Evolutionary conservation across 2,797 vertebrate genomes (phyloP).

Genomic region (Eulemur mongoz): DNA sequence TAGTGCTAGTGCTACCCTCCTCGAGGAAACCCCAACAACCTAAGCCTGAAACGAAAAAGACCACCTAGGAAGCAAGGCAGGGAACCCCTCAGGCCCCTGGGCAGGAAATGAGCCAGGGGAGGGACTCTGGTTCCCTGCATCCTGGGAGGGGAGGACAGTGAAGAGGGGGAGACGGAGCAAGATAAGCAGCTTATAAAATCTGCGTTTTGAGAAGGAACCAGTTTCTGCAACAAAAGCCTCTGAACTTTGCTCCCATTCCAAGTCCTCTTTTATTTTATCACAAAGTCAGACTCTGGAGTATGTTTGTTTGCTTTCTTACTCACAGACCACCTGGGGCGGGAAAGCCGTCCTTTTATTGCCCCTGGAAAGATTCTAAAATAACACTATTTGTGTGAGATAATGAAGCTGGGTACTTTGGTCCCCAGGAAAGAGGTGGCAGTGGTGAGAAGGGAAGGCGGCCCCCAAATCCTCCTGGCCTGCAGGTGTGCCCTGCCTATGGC

Average conservation of each 20-base stretch:
- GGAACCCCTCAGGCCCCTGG: neutral
- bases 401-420: neutral
- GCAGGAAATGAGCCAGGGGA: neutral
- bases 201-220: slow-evolving; percentile 36
- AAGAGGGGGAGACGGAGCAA: neutral
- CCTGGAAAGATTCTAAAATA: neutral
- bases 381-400: neutral
- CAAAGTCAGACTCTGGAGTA: neutral
- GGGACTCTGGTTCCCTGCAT: neutral
- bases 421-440: neutral
- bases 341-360: neutral
- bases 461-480: neutral
- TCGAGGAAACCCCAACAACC: slow-evolving; percentile 49
- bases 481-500: neutral
- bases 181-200: slow-evolving; percentile 13
- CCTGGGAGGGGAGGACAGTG: neutral
- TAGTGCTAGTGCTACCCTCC: slow-evolving; percentile 74
- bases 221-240: slow-evolving; percentile 40
- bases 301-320: slow-evolving; percentile 34
- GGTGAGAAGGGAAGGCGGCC: neutral
- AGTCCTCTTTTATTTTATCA: slow-evolving; percentile 50
- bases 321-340: neutral
- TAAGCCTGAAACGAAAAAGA: slow-evolving; percentile 49
- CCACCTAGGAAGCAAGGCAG: slow-evolving; percentile 16
- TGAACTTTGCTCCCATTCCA: slow-evolving; percentile 63